Conservation (phyloP, 2,888 invertebrate genomes). For the Helleia helle region DNA sequence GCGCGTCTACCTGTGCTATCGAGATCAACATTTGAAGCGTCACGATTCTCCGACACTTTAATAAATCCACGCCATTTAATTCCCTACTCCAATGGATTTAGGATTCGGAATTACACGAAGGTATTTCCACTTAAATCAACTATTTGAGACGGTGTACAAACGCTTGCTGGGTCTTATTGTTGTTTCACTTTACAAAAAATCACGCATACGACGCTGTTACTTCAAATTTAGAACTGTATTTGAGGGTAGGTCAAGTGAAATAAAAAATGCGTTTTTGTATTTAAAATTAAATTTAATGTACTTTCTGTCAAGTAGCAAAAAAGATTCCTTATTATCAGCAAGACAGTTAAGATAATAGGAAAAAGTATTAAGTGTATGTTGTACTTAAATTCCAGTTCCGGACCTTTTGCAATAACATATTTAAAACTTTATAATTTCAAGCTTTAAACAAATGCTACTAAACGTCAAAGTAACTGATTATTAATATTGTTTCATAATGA, state of each 20-base stretch:
- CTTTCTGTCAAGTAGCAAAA: too few species aligned
- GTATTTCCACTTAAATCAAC: constrained; percentile 8
- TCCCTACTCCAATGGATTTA: background rate
- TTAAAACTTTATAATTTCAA: too few species aligned
- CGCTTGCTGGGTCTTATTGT: background rate
- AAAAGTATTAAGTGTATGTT: too few species aligned
- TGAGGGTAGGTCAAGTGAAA: too few species aligned
- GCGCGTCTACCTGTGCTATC: constrained; percentile 57
- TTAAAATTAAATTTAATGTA: background rate
- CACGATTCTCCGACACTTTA: constrained; percentile 6
- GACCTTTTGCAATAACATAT: too few species aligned
- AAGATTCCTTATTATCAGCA: too few species aligned
- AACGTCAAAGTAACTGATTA: too few species aligned
- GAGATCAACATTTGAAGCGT: constrained; percentile 28
- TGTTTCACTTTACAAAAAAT: constrained; percentile 1
- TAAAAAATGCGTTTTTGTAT: too few species aligned
- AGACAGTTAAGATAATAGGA: too few species aligned
- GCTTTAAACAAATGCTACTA: too few species aligned
- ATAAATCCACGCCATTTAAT: constrained; percentile 7
- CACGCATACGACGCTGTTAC: background rate
- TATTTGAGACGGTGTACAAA: background rate
- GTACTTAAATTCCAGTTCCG: too few species aligned
- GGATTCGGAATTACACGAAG: constrained; percentile 9
- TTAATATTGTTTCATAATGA: too few species aligned
- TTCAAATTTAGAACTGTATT: background rate